Base-by-base conservation (phyloP, 2,113 vertebrate species). In the Pelusios castaneus region DNA sequence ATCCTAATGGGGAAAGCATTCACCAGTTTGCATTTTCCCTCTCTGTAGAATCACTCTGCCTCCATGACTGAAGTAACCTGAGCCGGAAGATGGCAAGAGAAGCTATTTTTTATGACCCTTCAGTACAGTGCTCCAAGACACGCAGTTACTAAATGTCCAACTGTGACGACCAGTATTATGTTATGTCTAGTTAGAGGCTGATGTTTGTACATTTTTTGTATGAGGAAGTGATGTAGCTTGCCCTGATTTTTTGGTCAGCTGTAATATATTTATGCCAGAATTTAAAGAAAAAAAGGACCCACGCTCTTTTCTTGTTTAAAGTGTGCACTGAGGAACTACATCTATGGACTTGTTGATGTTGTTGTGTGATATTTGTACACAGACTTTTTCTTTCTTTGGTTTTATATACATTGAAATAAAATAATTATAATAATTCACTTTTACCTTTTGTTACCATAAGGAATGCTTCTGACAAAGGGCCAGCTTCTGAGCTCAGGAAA, bases 61-160 rank as follows among this genome's bases (percentile, higher is more conserved):
- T 99, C 99, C 88, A 99, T 99, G 99, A 99, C 99, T 17, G 99
- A 99, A 98, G 99, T 99, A 96, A 99, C 99, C 98, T 99, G 99
- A 99, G 98, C 98, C 97, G 97, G 97, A 97, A 97, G 93, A 93
- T 10, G 88, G 78, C 97, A 98, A 95, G 97, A 56, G 97, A 98
- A 98, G 98, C 98, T 98, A 98, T 98, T 98, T 99, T 99, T 98
- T 98, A 99, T 98, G 93, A 96, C 94, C 89, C 90, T 97, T 98
- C 98, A 98, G 98, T 98, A 98, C 98, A 98, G 98, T 97, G 98
- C 97, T 98, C 98, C 98, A 98, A 99, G 98, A 99, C 98, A 98
- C 98, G 98, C 99, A 99, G 99, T 98, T 98, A 98, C 97, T 98
- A 92, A 95, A 98, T 98, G 97, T 98, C 97, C 98, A 97, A 98